Percentiles rank a stretch among this genome's conserved stretches.
Evolutionary conservation across 2,797 vertebrate species (phyloP).

Genomic region (Gallinago nigripennis): DNA sequence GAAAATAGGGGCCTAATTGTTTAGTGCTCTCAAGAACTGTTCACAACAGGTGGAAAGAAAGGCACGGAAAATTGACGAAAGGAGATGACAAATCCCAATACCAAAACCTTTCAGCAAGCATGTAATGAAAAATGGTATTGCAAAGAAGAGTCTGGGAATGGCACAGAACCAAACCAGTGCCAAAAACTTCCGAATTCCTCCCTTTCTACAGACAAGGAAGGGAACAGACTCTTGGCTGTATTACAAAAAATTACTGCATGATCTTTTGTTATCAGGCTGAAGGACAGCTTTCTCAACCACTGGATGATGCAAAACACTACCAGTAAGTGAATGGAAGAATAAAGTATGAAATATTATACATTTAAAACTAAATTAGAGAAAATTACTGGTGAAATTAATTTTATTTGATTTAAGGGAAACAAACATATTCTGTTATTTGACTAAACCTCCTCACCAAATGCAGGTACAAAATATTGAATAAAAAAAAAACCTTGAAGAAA

Average conservation of each 20-base stretch:
- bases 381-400: background rate
- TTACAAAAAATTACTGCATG: background rate
- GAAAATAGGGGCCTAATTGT: conserved; percentile 53
- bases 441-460: background rate
- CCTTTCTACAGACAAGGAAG: background rate
- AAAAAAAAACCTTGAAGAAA: background rate
- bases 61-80: conserved; percentile 22
- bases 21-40: background rate
- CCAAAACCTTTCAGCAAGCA: conserved; percentile 3
- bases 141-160: conserved; percentile 52
- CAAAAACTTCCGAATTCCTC: conserved; percentile 42
- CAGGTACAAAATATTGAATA: background rate
- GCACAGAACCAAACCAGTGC: conserved; percentile 16
- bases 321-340: background rate
- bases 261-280: background rate
- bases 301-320: background rate
- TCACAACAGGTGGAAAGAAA: conserved; percentile 58
- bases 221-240: background rate
- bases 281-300: background rate
- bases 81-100: conserved; percentile 5
- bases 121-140: background rate
- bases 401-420: background rate
- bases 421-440: background rate
- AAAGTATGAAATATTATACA: background rate
- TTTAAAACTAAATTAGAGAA: background rate